phyloP scores from a whole-genome alignment of 1,140 invertebrate species.

The Ceratoteleas bidentatus region DNA sequence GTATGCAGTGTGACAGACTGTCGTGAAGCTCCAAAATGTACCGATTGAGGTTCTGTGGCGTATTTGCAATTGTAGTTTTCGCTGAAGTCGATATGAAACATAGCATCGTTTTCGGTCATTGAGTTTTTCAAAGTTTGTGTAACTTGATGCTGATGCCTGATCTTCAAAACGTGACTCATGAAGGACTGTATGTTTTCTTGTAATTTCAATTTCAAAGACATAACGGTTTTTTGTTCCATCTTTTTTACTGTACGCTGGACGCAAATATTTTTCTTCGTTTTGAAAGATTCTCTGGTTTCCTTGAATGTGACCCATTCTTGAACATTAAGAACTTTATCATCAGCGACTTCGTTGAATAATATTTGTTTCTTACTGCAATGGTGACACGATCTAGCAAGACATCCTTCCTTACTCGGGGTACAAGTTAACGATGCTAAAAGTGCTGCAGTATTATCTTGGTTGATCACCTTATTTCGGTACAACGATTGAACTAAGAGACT shows the following conservation, averaged over 20 bases:
- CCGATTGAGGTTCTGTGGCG: slow-evolving; percentile 56
- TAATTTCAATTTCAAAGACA: slow-evolving; percentile 15
- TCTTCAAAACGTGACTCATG: slow-evolving; percentile 28
- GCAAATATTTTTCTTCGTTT: slow-evolving; percentile 30
- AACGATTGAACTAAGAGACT: slow-evolving; percentile 19
- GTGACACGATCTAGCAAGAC: slow-evolving; percentile 11
- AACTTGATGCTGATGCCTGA: slow-evolving; percentile 19
- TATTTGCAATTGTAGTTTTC: slow-evolving; percentile 70
- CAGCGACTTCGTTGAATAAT: slow-evolving; percentile 17
- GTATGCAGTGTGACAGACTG: slow-evolving; percentile 67
- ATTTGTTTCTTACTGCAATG: slow-evolving; percentile 11
- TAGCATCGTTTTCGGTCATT: slow-evolving; percentile 21
- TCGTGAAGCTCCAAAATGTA: slow-evolving; percentile 68
- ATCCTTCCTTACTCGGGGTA: slow-evolving; percentile 23
- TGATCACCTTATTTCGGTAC: slow-evolving; percentile 15
- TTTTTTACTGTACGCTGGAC: slow-evolving; percentile 27
- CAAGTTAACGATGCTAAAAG: slow-evolving; percentile 20
- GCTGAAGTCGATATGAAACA: slow-evolving; percentile 44
- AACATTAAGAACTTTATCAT: slow-evolving; percentile 15
- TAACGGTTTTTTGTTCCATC: slow-evolving; percentile 7
- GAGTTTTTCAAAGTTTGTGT: slow-evolving; percentile 31
- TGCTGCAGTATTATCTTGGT: not conserved
- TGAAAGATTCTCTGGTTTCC: slow-evolving; percentile 31
- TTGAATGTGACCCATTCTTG: slow-evolving; percentile 23
- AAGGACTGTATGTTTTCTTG: slow-evolving; percentile 12